These are phyloP conservation scores for Leucoptera coffeella DNA, from an alignment of 2,888 invertebrate species.

Conservation along the genomic window DNA sequence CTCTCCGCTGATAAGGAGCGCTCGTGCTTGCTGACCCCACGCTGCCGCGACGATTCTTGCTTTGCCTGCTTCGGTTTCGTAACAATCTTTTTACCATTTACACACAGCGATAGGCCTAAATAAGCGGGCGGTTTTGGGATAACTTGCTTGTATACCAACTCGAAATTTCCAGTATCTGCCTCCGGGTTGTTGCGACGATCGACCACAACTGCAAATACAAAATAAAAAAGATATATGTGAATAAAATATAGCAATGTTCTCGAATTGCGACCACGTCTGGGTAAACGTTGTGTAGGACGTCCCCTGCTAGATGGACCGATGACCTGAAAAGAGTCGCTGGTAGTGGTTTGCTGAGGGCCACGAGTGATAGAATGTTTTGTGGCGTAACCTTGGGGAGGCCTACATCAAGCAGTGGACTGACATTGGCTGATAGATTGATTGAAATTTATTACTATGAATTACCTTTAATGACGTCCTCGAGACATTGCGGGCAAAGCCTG, in stretches of 20 bases:
- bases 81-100: constrained; percentile 59
- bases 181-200: constrained; percentile 28
- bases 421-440: too few relatives aligned
- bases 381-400: too few relatives aligned
- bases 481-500: constrained; percentile 75
- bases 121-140: constrained; percentile 20
- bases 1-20: too few relatives aligned
- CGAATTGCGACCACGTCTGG: background rate
- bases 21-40: too few relatives aligned
- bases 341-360: too few relatives aligned
- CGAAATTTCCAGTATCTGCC: constrained; percentile 54
- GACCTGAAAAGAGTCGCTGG: too few relatives aligned
- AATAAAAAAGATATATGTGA: background rate
- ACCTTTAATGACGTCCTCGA: constrained; percentile 92
- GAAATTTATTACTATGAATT: background rate
- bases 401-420: too few relatives aligned
- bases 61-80: too few relatives aligned
- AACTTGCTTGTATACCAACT: constrained; percentile 42
- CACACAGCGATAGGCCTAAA: constrained; percentile 60
- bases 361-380: too few relatives aligned
- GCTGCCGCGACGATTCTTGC: too few relatives aligned
- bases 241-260: background rate
- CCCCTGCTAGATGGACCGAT: too few relatives aligned
- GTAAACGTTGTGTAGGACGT: too few relatives aligned
- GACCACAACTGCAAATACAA: constrained; percentile 41